Conservation (phyloP, 2,113 vertebrate genomes). For the Ursus arctos region DNA sequence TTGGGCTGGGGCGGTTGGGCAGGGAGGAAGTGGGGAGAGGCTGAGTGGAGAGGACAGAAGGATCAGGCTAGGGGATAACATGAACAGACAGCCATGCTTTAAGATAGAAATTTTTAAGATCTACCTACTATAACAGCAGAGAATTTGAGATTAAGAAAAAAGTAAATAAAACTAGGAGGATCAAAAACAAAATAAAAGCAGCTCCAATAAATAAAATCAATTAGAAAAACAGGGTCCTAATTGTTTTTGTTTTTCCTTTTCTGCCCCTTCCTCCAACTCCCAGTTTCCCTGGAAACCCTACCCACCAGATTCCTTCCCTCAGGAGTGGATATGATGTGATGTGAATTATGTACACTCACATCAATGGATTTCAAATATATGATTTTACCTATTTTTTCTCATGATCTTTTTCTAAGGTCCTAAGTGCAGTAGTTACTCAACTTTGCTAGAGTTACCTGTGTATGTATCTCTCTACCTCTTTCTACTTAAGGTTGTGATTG, state of each 20-base stretch:
- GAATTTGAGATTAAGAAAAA: background rate
- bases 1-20: background rate
- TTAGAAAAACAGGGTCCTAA: background rate
- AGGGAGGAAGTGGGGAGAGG: background rate
- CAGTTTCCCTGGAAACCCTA: background rate
- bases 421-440: background rate
- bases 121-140: background rate
- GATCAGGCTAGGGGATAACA: background rate
- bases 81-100: background rate
- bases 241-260: background rate
- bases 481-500: background rate
- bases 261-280: background rate
- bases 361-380: background rate
- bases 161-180: background rate
- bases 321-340: background rate
- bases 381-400: background rate
- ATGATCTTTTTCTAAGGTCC: background rate
- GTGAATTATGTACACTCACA: background rate
- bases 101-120: background rate
- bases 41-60: background rate
- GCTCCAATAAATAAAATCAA: background rate
- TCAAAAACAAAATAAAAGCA: constrained; percentile 31
- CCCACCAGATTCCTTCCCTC: background rate
- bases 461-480: background rate
- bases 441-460: background rate